These are phyloP conservation scores for Dusona sp. DNA, from an alignment of 2,888 invertebrate species.

Conservation along the genomic window DNA sequence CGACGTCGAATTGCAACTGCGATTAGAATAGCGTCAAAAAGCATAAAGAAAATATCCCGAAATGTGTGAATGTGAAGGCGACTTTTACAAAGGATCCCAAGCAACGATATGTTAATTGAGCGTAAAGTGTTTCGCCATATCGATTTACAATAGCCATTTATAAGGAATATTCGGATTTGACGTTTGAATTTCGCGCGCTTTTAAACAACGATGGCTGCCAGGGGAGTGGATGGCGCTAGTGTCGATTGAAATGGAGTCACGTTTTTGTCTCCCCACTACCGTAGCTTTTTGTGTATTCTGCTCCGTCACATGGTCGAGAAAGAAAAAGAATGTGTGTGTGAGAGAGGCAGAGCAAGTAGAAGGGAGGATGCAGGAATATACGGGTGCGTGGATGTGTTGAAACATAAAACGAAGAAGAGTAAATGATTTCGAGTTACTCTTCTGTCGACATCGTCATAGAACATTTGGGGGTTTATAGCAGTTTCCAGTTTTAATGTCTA, in stretches of 20 bases:
- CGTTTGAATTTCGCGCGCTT: constrained; percentile 53
- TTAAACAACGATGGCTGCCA: constrained; percentile 42
- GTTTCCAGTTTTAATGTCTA: constrained; percentile 1
- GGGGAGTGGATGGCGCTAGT: constrained; percentile 62
- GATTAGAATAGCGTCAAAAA: background rate
- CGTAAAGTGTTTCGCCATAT: background rate
- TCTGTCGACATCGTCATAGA: constrained; percentile 38
- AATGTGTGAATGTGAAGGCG: background rate
- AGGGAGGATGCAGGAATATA: background rate
- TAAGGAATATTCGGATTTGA: background rate
- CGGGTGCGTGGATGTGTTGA: background rate
- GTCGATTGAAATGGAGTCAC: constrained; percentile 58
- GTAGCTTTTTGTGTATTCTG: constrained; percentile 48
- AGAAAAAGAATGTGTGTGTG: constrained; percentile 21
- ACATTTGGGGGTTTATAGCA: background rate
- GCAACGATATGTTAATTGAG: background rate
- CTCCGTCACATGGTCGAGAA: constrained; percentile 66
- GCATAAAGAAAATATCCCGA: background rate
- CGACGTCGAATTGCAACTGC: background rate
- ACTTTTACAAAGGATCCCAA: background rate
- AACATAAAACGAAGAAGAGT: constrained; percentile 5
- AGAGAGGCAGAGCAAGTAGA: background rate
- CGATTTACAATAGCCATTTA: background rate
- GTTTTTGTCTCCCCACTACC: constrained; percentile 13
- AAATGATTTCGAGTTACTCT: constrained; percentile 38